phyloP scores from a whole-genome alignment of 2,888 invertebrate genomes.

The Tachina grossa region DNA sequence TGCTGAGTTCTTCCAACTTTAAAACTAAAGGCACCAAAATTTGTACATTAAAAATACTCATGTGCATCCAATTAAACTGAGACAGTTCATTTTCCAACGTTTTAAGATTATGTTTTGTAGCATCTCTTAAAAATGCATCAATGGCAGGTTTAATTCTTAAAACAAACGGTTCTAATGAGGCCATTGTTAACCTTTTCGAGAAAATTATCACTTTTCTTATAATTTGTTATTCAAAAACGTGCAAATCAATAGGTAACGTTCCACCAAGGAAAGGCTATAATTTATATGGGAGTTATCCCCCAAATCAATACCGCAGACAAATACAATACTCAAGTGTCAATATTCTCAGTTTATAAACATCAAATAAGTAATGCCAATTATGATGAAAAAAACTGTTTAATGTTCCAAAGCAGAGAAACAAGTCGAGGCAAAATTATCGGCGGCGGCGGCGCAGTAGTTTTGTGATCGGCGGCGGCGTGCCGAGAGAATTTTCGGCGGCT shows the following conservation, averaged over 20 bases:
- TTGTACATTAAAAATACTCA: slow-evolving; percentile 79
- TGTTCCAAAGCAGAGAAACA: too few relatives aligned
- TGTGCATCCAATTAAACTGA: slow-evolving; percentile 76
- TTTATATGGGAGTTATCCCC: too few relatives aligned
- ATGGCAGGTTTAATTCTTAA: slow-evolving; percentile 78
- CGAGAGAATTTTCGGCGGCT: too few relatives aligned
- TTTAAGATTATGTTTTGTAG: slow-evolving; percentile 75
- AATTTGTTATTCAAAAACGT: neutral
- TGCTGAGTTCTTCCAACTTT: slow-evolving; percentile 79
- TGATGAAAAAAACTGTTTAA: too few relatives aligned
- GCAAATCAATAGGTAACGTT: neutral
- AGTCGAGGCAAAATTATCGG: too few relatives aligned
- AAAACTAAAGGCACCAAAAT: slow-evolving; percentile 79
- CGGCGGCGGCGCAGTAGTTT: too few relatives aligned
- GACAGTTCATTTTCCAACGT: slow-evolving; percentile 76
- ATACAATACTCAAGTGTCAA: too few relatives aligned
- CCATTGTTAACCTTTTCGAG: slow-evolving; percentile 68
- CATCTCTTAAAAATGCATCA: slow-evolving; percentile 77
- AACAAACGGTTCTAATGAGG: slow-evolving; percentile 78
- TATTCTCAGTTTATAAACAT: neutral
- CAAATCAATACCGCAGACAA: too few relatives aligned
- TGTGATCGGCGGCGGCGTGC: too few relatives aligned
- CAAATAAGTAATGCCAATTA: neutral
- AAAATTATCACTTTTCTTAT: neutral
- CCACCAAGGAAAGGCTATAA: too few relatives aligned